Percentiles rank a stretch among this genome's conserved stretches.
These are phyloP conservation scores for Drosophila kanapiae DNA, from an alignment of 1,140 invertebrate species.

Conservation along the genomic window DNA sequence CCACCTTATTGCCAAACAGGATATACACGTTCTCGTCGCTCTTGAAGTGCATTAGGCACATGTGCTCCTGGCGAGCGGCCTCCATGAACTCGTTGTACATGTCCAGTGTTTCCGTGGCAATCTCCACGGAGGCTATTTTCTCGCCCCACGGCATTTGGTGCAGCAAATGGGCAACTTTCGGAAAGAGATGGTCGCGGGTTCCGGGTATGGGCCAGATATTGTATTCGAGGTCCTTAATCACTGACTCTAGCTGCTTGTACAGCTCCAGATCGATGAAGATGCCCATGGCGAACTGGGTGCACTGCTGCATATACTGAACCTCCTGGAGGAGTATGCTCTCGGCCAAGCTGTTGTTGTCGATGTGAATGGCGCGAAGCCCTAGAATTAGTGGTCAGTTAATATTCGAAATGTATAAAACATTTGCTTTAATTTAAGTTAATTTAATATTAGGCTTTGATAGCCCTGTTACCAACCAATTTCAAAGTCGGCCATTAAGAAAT, in stretches of 20 bases:
- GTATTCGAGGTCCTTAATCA: constrained; percentile 77
- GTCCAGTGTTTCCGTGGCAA: constrained; percentile 72
- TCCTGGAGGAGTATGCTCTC: constrained; percentile 80
- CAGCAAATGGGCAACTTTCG: constrained; percentile 78
- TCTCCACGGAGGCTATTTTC: constrained; percentile 82
- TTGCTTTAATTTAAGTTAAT: neutral
- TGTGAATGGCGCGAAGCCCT: constrained; percentile 74
- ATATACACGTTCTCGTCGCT: constrained; percentile 80
- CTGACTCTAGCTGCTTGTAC: constrained; percentile 61
- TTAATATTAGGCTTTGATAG: neutral
- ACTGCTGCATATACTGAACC: constrained; percentile 80
- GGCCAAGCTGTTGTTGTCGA: constrained; percentile 59
- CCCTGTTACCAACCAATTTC: constrained; percentile 67
- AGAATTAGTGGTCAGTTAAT: neutral
- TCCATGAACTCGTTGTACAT: constrained; percentile 84
- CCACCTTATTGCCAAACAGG: constrained; percentile 77
- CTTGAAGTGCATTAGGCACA: constrained; percentile 84
- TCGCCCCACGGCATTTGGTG: constrained; percentile 84
- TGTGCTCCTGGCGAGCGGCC: constrained; percentile 73
- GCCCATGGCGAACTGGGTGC: constrained; percentile 70
- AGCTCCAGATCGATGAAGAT: constrained; percentile 77
- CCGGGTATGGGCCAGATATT: constrained; percentile 83
- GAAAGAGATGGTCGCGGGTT: constrained; percentile 62
- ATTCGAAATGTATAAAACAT: neutral
- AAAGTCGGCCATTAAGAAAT: constrained; percentile 78